Conservation (phyloP, 2,888 invertebrate species). For the Apodemia zela region DNA sequence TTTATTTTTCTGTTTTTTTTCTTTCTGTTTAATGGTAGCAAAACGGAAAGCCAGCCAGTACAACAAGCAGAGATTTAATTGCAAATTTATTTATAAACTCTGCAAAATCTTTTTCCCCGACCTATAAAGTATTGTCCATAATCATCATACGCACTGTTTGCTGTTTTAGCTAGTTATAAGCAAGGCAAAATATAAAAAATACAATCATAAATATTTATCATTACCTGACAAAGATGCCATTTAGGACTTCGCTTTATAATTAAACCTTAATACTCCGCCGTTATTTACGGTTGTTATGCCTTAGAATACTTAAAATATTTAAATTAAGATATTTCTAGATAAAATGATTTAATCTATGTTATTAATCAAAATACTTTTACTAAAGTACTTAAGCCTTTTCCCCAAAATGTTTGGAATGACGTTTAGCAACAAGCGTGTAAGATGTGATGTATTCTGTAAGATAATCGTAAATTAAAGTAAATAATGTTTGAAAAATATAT, state of each 20-base stretch:
- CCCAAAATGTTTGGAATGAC: neutral
- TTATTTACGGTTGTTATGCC: slow-evolving; percentile 52
- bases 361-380: slow-evolving; percentile 19
- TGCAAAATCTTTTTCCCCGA: too few species aligned
- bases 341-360: neutral
- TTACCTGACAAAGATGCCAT: slow-evolving; percentile 1
- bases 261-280: slow-evolving; percentile 44
- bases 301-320: slow-evolving; percentile 52
- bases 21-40: too few species aligned
- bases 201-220: neutral
- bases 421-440: slow-evolving; percentile 7
- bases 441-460: slow-evolving; percentile 15
- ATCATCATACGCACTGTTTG: too few species aligned
- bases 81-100: too few species aligned
- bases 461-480: slow-evolving; percentile 8
- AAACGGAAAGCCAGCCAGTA: too few species aligned
- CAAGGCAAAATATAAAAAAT: too few species aligned
- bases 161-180: too few species aligned
- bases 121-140: too few species aligned
- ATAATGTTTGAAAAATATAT: neutral
- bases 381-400: neutral
- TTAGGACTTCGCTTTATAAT: slow-evolving; percentile 27
- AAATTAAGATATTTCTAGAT: slow-evolving; percentile 7
- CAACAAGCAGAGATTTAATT: too few species aligned
- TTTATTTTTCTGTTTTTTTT: too few species aligned